A percentile compares a stretch with the other conserved stretches of the same genome.
These are phyloP conservation scores for Aramus guarauna DNA, from an alignment of 2,113 vertebrate species.

Conservation along the genomic window DNA sequence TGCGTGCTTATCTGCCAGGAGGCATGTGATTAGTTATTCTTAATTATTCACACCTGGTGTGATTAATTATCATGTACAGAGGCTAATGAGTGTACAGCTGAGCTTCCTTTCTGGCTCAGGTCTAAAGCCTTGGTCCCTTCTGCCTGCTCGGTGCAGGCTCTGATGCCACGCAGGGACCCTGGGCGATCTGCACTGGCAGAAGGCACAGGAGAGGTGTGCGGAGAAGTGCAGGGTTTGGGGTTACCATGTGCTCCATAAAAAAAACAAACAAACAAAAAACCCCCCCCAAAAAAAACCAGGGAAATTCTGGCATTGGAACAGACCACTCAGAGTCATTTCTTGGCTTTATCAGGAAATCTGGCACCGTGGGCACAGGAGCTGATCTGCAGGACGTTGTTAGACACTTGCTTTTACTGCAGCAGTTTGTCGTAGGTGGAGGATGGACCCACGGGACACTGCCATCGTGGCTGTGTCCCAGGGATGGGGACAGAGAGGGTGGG, in stretches of 20 bases:
- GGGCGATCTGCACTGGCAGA: accelerated
- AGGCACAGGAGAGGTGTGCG: neutral
- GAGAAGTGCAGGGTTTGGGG: neutral
- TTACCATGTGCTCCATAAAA: neutral
- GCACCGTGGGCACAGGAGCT: neutral
- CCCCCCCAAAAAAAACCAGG: accelerated
- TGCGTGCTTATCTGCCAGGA: neutral
- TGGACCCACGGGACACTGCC: neutral
- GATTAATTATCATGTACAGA: neutral
- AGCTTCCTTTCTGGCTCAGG: neutral
- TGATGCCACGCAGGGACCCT: neutral
- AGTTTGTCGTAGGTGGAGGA: neutral
- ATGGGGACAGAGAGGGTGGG: neutral
- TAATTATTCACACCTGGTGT: neutral
- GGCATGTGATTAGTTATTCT: neutral
- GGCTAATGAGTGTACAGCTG: neutral
- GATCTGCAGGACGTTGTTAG: neutral
- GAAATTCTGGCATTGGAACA: neutral
- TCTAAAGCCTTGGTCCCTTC: neutral
- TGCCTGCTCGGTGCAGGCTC: neutral
- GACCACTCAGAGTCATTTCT: accelerated
- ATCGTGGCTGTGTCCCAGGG: accelerated
- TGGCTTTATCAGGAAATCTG: neutral
- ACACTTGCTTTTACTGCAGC: neutral
- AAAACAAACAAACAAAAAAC: neutral